Conservation (phyloP, 2,888 invertebrate species). For the Noctua fimbriata region DNA sequence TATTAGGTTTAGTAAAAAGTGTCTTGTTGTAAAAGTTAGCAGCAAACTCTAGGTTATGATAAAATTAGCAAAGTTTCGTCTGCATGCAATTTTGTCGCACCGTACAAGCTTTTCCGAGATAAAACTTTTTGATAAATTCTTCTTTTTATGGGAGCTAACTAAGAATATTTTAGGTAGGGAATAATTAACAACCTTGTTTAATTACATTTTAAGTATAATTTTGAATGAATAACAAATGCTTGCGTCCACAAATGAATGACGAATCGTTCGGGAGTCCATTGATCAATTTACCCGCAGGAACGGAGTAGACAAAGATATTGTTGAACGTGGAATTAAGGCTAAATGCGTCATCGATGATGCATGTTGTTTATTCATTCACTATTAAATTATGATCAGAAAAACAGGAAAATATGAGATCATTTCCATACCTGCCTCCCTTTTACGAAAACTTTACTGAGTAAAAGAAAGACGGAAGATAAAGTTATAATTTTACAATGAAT, state of each 20-base stretch:
- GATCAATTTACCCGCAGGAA: conserved; percentile 18
- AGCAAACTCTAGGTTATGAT: conserved; percentile 33
- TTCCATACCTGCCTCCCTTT: neutral
- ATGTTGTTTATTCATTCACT: conserved; percentile 24
- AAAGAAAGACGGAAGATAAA: neutral
- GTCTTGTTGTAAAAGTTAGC: conserved; percentile 30
- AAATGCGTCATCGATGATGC: conserved; percentile 48
- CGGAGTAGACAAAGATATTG: conserved; percentile 9
- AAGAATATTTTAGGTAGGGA: conserved; percentile 1
- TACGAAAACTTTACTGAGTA: conserved; percentile 21
- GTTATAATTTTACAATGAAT: neutral
- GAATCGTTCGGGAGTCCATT: conserved; percentile 15
- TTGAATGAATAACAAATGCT: neutral
- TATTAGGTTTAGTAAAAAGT: conserved; percentile 34
- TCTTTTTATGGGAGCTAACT: neutral
- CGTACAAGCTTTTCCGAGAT: conserved; percentile 2
- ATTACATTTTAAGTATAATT: neutral
- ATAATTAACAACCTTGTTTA: neutral
- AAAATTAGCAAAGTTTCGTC: conserved; percentile 42
- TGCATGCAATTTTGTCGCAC: conserved; percentile 38
- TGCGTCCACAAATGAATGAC: conserved; percentile 15
- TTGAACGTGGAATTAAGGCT: conserved; percentile 5
- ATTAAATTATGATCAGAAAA: conserved; percentile 1
- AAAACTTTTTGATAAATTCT: neutral
- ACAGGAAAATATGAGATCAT: conserved; percentile 32